Conservation (phyloP, 1,140 invertebrate genomes). For the Leptoteleia sp. region DNA sequence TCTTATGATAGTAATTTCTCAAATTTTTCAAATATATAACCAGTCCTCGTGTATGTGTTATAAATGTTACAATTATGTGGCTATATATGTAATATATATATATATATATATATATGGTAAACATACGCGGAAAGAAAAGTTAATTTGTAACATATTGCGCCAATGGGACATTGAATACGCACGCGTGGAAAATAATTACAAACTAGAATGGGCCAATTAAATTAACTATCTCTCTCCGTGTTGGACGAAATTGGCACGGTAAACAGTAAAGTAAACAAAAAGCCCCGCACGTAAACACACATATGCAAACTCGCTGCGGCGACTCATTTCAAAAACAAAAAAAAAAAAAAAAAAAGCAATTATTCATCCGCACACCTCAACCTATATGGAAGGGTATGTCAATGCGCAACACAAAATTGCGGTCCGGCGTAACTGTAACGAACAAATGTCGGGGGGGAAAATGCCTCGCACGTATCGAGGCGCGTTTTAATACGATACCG, state of each 20-base stretch:
- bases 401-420: slow-evolving; percentile 40
- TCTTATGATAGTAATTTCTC: too few species aligned
- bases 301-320: slow-evolving; percentile 19
- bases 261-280: slow-evolving; percentile 44
- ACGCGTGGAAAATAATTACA: background rate
- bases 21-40: too few species aligned
- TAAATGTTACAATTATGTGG: too few species aligned
- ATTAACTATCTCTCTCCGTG: slow-evolving; percentile 2
- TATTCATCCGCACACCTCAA: slow-evolving; percentile 42
- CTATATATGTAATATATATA: too few species aligned
- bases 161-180: too few species aligned
- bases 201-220: slow-evolving; percentile 13
- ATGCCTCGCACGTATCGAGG: slow-evolving; percentile 33
- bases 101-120: too few species aligned
- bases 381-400: slow-evolving; percentile 45
- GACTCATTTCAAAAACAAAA: too few species aligned
- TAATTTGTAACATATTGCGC: too few species aligned
- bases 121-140: too few species aligned
- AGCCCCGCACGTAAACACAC: background rate
- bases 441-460: slow-evolving; percentile 46
- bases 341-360: slow-evolving; percentile 27
- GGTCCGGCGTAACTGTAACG: slow-evolving; percentile 41
- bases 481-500: slow-evolving; percentile 25
- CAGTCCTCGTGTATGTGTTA: too few species aligned
- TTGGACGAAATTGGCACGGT: slow-evolving; percentile 6